phyloP scores from a whole-genome alignment of 2,113 vertebrate species.

The Corapipo altera region DNA sequence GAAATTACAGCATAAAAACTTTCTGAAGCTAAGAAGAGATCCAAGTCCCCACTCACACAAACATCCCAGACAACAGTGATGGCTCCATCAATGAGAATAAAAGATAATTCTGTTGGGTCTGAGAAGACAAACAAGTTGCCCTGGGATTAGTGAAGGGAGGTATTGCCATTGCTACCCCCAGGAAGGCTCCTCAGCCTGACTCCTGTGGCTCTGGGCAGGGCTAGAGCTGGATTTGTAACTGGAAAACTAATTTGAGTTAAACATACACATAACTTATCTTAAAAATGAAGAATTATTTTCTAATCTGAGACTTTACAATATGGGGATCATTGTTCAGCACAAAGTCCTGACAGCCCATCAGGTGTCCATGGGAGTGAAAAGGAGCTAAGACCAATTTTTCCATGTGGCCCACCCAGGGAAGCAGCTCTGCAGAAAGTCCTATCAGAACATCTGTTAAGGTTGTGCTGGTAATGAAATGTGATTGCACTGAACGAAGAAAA shows the following conservation, averaged over 20 bases:
- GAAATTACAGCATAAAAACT: background rate
- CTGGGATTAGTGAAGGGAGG: background rate
- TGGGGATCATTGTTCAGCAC: background rate
- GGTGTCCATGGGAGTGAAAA: too few species aligned
- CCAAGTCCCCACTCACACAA: background rate
- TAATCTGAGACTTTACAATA: background rate
- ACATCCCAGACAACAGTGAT: rapidly evolving
- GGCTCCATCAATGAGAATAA: background rate
- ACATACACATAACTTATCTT: rapidly evolving
- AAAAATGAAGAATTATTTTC: background rate
- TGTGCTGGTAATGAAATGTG: background rate
- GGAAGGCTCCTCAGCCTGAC: background rate
- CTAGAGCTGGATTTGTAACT: background rate
- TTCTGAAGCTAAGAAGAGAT: background rate
- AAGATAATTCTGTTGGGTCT: background rate
- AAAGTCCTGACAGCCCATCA: background rate
- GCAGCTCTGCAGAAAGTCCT: background rate
- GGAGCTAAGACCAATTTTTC: rapidly evolving
- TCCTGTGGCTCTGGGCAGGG: background rate
- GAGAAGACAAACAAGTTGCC: background rate
- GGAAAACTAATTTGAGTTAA: background rate
- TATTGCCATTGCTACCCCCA: rapidly evolving
- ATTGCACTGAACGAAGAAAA: background rate
- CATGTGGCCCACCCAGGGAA: background rate
- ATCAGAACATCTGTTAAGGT: background rate